phyloP scores from a whole-genome alignment of 1,140 invertebrate species.

The Cydia fagiglandana region DNA sequence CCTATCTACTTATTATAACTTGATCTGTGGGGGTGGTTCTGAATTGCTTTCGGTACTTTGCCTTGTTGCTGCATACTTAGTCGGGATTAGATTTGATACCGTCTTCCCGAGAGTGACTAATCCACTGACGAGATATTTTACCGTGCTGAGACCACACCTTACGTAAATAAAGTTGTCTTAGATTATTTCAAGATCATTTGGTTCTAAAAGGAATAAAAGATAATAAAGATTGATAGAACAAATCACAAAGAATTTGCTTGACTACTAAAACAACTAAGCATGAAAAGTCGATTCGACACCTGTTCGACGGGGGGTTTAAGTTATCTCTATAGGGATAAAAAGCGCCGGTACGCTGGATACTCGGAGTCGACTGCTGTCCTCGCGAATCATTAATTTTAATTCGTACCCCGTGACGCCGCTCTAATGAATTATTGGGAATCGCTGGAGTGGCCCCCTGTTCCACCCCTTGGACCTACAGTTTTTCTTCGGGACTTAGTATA shows the following conservation, averaged over 20 bases:
- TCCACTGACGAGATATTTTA: too few species aligned
- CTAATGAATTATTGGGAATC: constrained; percentile 79
- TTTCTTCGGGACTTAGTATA: constrained; percentile 76
- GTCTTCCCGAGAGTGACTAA: background rate
- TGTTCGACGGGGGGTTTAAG: constrained; percentile 56
- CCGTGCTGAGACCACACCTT: too few species aligned
- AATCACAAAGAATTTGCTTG: constrained; percentile 69
- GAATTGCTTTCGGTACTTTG: constrained; percentile 23
- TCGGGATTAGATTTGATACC: background rate
- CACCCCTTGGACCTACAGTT: constrained; percentile 59
- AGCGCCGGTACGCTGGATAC: constrained; percentile 68
- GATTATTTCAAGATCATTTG: too few species aligned
- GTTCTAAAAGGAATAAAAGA: background rate
- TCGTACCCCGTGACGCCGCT: constrained; percentile 72
- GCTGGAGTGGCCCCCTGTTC: constrained; percentile 60
- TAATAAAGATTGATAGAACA: constrained; percentile 37
- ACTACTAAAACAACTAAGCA: constrained; percentile 42
- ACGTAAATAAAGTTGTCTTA: too few species aligned
- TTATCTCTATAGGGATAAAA: constrained; percentile 70
- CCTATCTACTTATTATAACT: constrained; percentile 26
- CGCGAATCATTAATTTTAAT: constrained; percentile 79
- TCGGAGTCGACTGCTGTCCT: constrained; percentile 60
- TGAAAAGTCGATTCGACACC: constrained; percentile 59
- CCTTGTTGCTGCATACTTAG: background rate
- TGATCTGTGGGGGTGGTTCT: constrained; percentile 26